Evolutionary conservation across 2,888 invertebrate species (phyloP), one percentile per base, ranked within the genome.

Genomic region (Monochamus alternatus): DNA sequence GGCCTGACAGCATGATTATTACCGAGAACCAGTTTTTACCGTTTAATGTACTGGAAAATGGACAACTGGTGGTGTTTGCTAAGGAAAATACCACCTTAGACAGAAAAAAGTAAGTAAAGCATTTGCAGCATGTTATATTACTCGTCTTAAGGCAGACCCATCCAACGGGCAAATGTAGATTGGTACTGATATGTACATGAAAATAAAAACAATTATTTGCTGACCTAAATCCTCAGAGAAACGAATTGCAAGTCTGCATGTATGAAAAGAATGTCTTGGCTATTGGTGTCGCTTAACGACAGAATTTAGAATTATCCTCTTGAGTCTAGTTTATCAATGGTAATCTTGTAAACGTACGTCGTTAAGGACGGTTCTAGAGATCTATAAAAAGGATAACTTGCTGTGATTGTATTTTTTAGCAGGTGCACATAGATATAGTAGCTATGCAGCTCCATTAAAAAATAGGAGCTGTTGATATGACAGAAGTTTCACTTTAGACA

Each of bases 11-110:
- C 31, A 12, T 74, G 43, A 73, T 70, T 14, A 72, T 74, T 22
- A 63, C 72, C 8, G 30, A 73, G 38, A 47, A 66, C 22, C 51
- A 78, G 3, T 9, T 55, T 60, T 12, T 55, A 0, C 52, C 74
- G 9, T 9, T 78, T 5, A 63, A 75, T 22, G 47, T 80, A 8
- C 76, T 75, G 60, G 69, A 71, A 32, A 63, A 79, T 62, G 80
- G 80, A 9, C 60, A 65, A 51, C 30, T 81, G 65, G 55, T 76
- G 59, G 44, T 72, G 22, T 10, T 51, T 2, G 14, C 43, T 30
- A 59, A 31, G 31, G 43, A 47, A 8, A 52, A 30, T 4, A 14
- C 55, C 22, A 51, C 43, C 43, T 69, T 72, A 3, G 74, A 74
- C 14, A 69, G 47, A 3, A 70, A 71, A 55, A 73, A 66, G 79